Conservation (phyloP, 2,797 vertebrate genomes). For the Syngnathus acus region DNA sequence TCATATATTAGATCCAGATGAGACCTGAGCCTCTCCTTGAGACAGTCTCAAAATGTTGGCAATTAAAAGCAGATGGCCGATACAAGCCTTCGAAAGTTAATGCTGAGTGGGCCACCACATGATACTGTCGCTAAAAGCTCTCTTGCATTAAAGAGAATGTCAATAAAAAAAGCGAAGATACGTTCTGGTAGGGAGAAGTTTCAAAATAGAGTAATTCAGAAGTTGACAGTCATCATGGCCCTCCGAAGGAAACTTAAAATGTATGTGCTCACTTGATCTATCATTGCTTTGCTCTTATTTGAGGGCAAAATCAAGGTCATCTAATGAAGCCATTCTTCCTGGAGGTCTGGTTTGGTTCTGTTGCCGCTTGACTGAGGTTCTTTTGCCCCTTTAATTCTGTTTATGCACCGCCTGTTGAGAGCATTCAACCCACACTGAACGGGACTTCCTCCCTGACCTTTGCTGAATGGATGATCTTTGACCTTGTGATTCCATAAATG, state of each 20-base stretch:
- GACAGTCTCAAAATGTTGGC: slow-evolving; percentile 37
- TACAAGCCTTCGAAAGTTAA: slow-evolving; percentile 27
- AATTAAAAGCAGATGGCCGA: slow-evolving; percentile 59
- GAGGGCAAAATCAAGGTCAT: not conserved
- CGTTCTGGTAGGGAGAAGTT: slow-evolving; percentile 26
- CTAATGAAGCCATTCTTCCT: not conserved
- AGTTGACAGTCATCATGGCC: no score
- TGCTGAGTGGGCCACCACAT: slow-evolving; percentile 16
- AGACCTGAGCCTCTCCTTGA: slow-evolving; percentile 39
- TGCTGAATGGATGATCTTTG: slow-evolving; percentile 34
- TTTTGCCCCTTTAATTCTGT: slow-evolving; percentile 48
- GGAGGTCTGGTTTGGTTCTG: slow-evolving; percentile 12
- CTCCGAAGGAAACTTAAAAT: no score
- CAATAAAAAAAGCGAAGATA: slow-evolving; percentile 23
- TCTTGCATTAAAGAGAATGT: slow-evolving; percentile 38
- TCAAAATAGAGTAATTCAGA: not conserved
- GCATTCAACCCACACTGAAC: slow-evolving; percentile 33
- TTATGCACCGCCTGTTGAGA: slow-evolving; percentile 39
- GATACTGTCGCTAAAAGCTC: slow-evolving; percentile 25
- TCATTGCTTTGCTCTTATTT: no score
- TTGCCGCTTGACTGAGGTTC: slow-evolving; percentile 33
- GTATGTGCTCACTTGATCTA: not conserved
- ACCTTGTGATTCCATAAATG: slow-evolving; percentile 25
- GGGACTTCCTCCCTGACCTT: slow-evolving; percentile 49
- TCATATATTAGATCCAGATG: slow-evolving; percentile 66